These are phyloP conservation scores for Lasioglossum leucozonium DNA, from an alignment of 2,888 invertebrate genomes.

Conservation along the genomic window DNA sequence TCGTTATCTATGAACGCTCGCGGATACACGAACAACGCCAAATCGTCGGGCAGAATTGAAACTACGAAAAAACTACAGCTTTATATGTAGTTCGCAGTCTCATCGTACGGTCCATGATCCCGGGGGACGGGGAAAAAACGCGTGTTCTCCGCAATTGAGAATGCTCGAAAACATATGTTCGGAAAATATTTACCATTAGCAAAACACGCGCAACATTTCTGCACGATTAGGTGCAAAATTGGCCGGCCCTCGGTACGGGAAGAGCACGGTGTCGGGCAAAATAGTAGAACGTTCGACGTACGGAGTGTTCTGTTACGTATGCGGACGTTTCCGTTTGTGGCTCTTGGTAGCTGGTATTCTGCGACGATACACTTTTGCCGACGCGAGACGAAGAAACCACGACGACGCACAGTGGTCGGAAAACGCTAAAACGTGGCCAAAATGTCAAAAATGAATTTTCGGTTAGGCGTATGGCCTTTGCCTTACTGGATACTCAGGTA, in stretches of 20 bases:
- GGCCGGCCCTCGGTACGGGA: not conserved
- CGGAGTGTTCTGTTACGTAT: too few species aligned
- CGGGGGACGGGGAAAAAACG: not conserved
- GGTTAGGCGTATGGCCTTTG: too few species aligned
- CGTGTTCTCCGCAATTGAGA: not conserved
- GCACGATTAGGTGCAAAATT: not conserved
- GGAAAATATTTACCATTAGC: not conserved
- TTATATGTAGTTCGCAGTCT: too few species aligned
- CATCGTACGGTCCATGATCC: not conserved
- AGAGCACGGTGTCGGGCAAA: not conserved
- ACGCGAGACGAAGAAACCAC: too few species aligned
- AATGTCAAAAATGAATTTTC: too few species aligned
- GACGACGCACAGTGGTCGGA: too few species aligned
- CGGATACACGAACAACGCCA: not conserved
- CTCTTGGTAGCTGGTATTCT: too few species aligned
- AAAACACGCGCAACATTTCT: not conserved
- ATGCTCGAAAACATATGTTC: not conserved
- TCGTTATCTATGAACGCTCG: not conserved
- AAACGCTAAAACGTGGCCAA: too few species aligned
- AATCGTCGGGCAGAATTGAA: not conserved
- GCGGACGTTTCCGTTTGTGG: too few species aligned
- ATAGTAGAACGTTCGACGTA: too few species aligned
- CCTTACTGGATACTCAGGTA: too few species aligned
- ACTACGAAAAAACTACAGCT: not conserved
- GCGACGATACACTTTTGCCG: too few species aligned